Evolutionary conservation across 2,888 invertebrate species (phyloP), one percentile per base, ranked within the genome.

Genomic region (Drosophila mulleri): DNA sequence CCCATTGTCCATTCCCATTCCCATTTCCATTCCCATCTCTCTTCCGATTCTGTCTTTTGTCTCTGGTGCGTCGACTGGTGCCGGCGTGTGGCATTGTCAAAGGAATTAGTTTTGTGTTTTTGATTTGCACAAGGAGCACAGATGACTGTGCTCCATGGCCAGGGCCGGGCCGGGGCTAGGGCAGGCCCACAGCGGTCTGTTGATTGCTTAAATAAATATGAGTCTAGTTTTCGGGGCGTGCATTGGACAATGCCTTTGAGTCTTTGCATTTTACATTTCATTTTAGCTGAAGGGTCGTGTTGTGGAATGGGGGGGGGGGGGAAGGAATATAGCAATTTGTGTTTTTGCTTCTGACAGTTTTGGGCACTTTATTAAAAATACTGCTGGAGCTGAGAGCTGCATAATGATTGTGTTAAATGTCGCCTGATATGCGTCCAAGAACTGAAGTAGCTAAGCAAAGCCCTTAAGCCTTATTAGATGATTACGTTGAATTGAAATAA

Each of bases 41-140:
- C 11, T 11, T 26, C 53, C 57, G 58, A 67, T 50, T 37, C 18
- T 3, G 54, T 41, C 54, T 29, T 53, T 54, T 54, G 54, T 39
- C 48, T 39, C 48, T 47, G 39, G 18, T 59, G 32, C 12, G 59
- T 67, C 67, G 58, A 64, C 75, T 78, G 78, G 60, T 77, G 74
- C 71, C 82, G 74, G 79, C 73, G 87, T 88, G 82, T 83, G 87
- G 82, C 85, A 86, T 86, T 86, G 86, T 86, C 89, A 89, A 80
- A 84, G 86, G 88, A 89, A 86, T 86, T 86, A 86, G 86, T 86
- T 86, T 84, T 86, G 84, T 86, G 86, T 86, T 89, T 87, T 84
- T 86, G 86, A 88, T 84, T 88, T 84, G 87, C 81, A 74, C 74
- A 84, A 72, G 85, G 78, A 87, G 80, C 77, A 56, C 37, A 56